These are phyloP conservation scores for Carcina quercana DNA, from an alignment of 2,888 invertebrate species.

Conservation along the genomic window DNA sequence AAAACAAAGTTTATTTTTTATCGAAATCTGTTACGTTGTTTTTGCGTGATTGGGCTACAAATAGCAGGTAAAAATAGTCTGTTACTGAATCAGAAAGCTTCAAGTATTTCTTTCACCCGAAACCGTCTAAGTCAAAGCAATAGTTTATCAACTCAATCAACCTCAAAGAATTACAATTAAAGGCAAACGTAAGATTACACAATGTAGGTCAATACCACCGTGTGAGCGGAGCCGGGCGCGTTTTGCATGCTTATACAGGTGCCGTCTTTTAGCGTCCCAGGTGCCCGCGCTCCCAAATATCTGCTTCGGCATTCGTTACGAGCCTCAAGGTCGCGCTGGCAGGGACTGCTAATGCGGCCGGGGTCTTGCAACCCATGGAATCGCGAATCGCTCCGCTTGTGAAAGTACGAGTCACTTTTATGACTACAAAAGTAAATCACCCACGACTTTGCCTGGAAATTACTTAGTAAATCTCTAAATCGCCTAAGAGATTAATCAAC, in stretches of 20 bases:
- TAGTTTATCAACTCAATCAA: constrained; percentile 4
- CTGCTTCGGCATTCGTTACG: constrained; percentile 56
- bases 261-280: constrained; percentile 16
- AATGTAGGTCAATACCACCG: constrained; percentile 58
- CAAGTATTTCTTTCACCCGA: no score
- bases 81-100: no score
- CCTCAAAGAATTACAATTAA: constrained; percentile 5
- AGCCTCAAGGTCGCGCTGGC: constrained; percentile 43
- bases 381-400: constrained; percentile 6
- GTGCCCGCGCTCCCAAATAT: constrained; percentile 36
- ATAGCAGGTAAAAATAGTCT: no score
- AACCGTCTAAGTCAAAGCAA: no score
- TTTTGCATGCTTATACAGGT: constrained; percentile 26
- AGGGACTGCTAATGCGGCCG: constrained; percentile 44
- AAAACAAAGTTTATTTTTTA: no score
- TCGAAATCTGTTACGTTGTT: no score
- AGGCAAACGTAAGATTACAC: constrained; percentile 40
- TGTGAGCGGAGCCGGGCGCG: constrained; percentile 26
- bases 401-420: no score
- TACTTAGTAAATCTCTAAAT: no score
- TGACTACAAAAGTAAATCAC: no score
- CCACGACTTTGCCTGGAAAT: no score
- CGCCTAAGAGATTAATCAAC: neutral
- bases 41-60: no score
- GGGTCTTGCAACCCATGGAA: constrained; percentile 6